Conservation (phyloP, 2,113 vertebrate genomes). For the Notiomystis cincta region DNA sequence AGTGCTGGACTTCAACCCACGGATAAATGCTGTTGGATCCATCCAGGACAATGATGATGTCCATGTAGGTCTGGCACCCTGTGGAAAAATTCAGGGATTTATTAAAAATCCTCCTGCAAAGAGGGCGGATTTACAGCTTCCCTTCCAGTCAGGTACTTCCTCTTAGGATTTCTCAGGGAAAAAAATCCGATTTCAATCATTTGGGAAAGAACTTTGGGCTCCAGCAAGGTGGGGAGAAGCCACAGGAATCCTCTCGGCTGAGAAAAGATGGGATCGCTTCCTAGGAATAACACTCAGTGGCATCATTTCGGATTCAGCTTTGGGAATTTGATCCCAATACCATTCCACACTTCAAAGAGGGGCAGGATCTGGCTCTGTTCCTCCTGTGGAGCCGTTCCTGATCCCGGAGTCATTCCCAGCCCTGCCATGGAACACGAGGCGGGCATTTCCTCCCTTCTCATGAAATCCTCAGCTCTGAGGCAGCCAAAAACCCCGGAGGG, state of each 20-base stretch:
- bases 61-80: conserved; percentile 98
- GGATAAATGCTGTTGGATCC: conserved; percentile 98
- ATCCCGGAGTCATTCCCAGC: conserved; percentile 4
- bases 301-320: not conserved
- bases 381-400: not conserved
- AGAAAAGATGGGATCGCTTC: not conserved
- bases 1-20: conserved; percentile 95
- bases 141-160: not conserved
- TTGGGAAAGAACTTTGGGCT: not conserved
- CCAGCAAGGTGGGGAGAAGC: not conserved
- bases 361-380: not conserved
- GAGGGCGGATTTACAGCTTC: not conserved
- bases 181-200: not conserved
- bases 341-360: not conserved
- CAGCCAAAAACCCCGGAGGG: not conserved
- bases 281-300: not conserved
- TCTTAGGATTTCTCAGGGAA: not conserved
- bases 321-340: not conserved
- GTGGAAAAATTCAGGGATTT: not conserved
- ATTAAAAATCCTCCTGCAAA: not conserved
- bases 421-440: not conserved
- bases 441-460: not conserved
- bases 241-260: not conserved
- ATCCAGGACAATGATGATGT: conserved; percentile 94
- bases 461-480: not conserved